phyloP scores from a whole-genome alignment of 2,113 vertebrate species.

The Mobula hypostoma region DNA sequence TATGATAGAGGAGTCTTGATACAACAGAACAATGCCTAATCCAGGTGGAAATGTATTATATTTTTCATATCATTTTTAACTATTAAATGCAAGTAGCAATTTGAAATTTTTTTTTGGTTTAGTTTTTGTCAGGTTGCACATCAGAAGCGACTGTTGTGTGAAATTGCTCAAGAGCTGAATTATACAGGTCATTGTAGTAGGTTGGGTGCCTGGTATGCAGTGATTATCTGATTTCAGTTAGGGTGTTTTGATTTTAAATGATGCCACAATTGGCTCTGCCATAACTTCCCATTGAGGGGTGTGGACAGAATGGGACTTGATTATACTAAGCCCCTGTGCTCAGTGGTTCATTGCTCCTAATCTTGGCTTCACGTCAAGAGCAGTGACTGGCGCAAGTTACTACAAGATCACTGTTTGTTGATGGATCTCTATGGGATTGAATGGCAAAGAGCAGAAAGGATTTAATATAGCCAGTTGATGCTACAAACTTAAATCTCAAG shows the following conservation, averaged over 20 bases:
- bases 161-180: background rate
- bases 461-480: background rate
- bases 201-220: background rate
- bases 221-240: background rate
- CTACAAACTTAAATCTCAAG: background rate
- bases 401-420: background rate
- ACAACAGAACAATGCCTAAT: background rate
- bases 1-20: background rate
- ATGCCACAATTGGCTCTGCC: background rate
- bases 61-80: background rate
- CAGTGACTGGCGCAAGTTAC: background rate
- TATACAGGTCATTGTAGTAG: background rate
- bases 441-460: too few species aligned
- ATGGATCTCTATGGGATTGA: background rate
- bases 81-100: background rate
- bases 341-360: background rate
- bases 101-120: background rate
- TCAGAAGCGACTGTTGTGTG: background rate
- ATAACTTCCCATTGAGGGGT: background rate
- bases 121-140: background rate
- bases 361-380: background rate
- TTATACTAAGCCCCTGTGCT: background rate
- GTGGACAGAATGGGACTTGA: background rate
- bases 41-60: conserved; percentile 2
- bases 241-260: background rate